Percentiles rank a stretch among this genome's conserved stretches.
phyloP scores from a whole-genome alignment of 2,888 invertebrate genomes.

The Leptinotarsa tumamoca region DNA sequence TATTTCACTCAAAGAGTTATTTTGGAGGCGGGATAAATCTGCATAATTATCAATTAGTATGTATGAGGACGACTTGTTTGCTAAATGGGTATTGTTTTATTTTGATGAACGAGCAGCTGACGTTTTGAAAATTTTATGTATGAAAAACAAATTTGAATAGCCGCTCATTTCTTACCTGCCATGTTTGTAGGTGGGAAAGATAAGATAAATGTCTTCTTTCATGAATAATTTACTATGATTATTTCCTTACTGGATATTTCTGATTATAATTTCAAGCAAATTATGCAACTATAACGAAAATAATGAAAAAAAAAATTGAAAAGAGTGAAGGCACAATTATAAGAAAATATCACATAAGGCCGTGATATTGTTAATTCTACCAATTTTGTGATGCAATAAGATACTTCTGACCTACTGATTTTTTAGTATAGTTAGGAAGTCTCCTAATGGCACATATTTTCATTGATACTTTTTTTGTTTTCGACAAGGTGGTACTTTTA shows the following conservation, averaged over 20 bases:
- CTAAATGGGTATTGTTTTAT: slow-evolving; percentile 15
- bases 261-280: background rate
- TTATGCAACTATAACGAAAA: too few relatives aligned
- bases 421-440: too few relatives aligned
- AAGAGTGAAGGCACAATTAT: too few relatives aligned
- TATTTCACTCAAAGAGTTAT: slow-evolving; percentile 25
- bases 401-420: too few relatives aligned
- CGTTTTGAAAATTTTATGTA: slow-evolving; percentile 13
- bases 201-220: background rate
- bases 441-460: too few relatives aligned
- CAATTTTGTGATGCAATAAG: too few relatives aligned
- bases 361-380: too few relatives aligned
- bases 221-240: background rate
- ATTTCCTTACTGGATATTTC: background rate
- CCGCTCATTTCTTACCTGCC: slow-evolving; percentile 6
- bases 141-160: slow-evolving; percentile 6
- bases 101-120: slow-evolving; percentile 20
- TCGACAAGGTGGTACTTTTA: too few relatives aligned
- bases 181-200: background rate
- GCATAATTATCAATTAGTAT: slow-evolving; percentile 33
- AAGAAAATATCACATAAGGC: too few relatives aligned
- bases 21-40: slow-evolving; percentile 25
- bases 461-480: too few relatives aligned
- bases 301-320: too few relatives aligned
- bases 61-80: slow-evolving; percentile 20